Evolutionary conservation across 2,888 invertebrate genomes (phyloP).

Genomic region (Campoplex nolae): DNA sequence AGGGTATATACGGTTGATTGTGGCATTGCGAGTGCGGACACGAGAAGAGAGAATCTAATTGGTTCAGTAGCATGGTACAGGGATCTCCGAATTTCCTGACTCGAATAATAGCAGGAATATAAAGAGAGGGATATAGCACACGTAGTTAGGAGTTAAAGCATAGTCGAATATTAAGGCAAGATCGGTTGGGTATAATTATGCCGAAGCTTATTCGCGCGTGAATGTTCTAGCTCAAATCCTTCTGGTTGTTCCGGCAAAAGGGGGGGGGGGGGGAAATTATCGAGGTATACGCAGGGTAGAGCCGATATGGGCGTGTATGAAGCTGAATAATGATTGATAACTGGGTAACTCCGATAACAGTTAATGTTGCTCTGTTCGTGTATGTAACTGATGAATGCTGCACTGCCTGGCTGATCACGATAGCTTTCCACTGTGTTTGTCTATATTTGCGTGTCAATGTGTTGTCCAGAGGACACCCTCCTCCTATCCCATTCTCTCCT

Average conservation of each 20-base stretch:
- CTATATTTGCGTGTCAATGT: slow-evolving; percentile 17
- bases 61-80: neutral
- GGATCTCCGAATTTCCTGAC: neutral
- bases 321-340: slow-evolving; percentile 63
- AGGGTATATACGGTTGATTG: neutral
- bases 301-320: slow-evolving; percentile 38
- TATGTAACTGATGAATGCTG: slow-evolving; percentile 57
- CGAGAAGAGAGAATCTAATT: slow-evolving; percentile 7
- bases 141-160: neutral
- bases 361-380: slow-evolving; percentile 46
- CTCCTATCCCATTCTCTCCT: neutral
- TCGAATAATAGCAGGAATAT: neutral
- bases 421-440: slow-evolving; percentile 19
- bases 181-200: slow-evolving; percentile 1
- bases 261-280: neutral
- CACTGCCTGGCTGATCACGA: slow-evolving; percentile 49
- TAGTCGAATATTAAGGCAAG: slow-evolving; percentile 12
- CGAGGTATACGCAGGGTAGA: slow-evolving; percentile 1
- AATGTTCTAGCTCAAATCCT: slow-evolving; percentile 2
- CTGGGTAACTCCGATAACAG: slow-evolving; percentile 52
- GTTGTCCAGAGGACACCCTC: neutral
- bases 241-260: neutral
- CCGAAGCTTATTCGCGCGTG: slow-evolving; percentile 11
- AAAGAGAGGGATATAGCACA: neutral
- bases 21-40: neutral